Conservation (phyloP, 2,888 invertebrate species). For the Colletes collaris region DNA sequence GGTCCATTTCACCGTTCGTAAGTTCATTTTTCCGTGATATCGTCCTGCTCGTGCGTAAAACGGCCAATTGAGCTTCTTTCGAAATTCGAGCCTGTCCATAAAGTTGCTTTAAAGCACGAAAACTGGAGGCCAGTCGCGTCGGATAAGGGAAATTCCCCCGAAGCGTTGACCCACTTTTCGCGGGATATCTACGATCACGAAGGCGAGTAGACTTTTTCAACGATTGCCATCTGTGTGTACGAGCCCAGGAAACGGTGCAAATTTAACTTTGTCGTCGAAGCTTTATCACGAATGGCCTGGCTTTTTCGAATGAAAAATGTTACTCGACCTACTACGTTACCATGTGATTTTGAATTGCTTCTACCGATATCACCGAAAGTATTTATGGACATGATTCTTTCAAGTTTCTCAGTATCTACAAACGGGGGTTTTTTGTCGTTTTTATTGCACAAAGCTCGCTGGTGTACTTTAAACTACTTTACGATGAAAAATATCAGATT, state of each 20-base stretch:
- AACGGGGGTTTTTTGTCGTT: no score
- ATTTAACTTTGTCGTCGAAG: constrained; percentile 18
- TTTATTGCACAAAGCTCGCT: no score
- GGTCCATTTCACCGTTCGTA: constrained; percentile 52
- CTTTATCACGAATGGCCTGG: constrained; percentile 14
- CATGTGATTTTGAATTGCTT: neutral
- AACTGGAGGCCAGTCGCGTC: constrained; percentile 13
- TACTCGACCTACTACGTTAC: neutral
- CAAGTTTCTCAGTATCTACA: no score
- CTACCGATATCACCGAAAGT: no score
- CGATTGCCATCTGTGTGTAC: constrained; percentile 26
- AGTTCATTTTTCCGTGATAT: constrained; percentile 63
- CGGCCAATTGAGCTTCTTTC: constrained; percentile 38
- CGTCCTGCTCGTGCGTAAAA: constrained; percentile 53
- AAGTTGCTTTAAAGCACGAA: constrained; percentile 60
- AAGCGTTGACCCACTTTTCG: constrained; percentile 52
- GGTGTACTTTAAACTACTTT: no score
- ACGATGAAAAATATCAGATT: no score
- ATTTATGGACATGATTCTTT: no score
- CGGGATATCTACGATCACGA: constrained; percentile 47
- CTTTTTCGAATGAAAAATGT: neutral
- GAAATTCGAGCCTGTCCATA: constrained; percentile 59
- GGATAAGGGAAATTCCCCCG: constrained; percentile 52
- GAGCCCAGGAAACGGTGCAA: constrained; percentile 21
- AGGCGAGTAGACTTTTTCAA: neutral